Conservation (phyloP, 2,888 invertebrate genomes). For the Oxycera nigricornis region DNA sequence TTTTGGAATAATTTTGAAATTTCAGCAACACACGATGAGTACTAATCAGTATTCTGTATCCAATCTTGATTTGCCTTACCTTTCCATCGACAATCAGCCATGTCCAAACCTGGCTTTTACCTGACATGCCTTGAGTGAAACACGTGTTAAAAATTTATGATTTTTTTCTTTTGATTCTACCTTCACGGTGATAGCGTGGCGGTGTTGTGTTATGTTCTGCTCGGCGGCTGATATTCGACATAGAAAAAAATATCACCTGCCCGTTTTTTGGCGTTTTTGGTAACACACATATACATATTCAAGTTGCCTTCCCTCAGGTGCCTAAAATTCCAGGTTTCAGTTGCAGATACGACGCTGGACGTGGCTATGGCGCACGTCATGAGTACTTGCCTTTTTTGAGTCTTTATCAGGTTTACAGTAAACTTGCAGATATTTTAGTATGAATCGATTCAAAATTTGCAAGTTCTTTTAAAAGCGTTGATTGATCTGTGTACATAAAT, state of each 20-base stretch:
- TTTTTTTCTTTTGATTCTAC: conserved; percentile 18
- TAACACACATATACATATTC: background rate
- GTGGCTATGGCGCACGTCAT: no score
- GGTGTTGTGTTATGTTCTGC: background rate
- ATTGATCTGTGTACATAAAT: no score
- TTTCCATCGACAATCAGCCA: background rate
- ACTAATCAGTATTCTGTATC: background rate
- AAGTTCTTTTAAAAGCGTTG: no score
- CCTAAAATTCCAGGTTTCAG: background rate
- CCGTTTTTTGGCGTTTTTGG: conserved; percentile 30
- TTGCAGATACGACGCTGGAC: no score
- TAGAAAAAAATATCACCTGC: conserved; percentile 34
- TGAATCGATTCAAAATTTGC: no score
- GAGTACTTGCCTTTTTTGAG: no score
- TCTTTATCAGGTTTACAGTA: no score
- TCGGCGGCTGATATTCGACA: background rate
- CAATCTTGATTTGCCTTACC: background rate
- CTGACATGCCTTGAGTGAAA: background rate
- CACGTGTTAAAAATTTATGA: conserved; percentile 30
- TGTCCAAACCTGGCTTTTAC: background rate
- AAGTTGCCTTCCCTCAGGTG: conserved; percentile 28
- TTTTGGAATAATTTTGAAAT: background rate
- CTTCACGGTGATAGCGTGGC: background rate
- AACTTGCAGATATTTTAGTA: no score
- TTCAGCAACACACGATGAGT: background rate